Conservation (phyloP, 2,888 invertebrate species). For the Drosophila colorata region DNA sequence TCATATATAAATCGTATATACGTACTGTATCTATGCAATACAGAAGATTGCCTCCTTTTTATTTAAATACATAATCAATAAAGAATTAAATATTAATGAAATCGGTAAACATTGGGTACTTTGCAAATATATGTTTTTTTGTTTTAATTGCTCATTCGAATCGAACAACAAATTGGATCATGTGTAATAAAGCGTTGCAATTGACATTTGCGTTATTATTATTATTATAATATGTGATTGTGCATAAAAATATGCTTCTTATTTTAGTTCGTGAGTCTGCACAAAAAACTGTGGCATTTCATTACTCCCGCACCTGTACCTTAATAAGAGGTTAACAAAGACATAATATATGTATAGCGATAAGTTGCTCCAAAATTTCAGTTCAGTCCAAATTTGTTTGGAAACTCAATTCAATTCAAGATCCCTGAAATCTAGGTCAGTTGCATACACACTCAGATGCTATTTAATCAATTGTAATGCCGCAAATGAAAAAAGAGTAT, state of each 20-base stretch:
- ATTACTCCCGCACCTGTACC: too few species aligned
- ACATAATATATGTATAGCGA: too few species aligned
- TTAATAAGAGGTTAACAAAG: too few species aligned
- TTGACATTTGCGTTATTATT: slow-evolving; percentile 17
- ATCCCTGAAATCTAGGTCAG: too few species aligned
- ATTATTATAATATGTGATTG: slow-evolving; percentile 24
- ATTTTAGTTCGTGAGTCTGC: not conserved
- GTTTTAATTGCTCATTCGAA: slow-evolving; percentile 22
- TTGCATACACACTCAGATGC: too few species aligned
- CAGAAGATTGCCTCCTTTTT: not conserved
- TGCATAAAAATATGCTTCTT: not conserved
- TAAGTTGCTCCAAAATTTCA: too few species aligned
- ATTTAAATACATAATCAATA: slow-evolving; percentile 55
- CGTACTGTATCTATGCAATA: not conserved
- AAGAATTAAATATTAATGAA: slow-evolving; percentile 41
- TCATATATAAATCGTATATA: not conserved
- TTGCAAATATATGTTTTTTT: slow-evolving; percentile 34
- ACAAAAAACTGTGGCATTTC: too few species aligned
- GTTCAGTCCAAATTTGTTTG: too few species aligned
- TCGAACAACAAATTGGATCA: slow-evolving; percentile 20
- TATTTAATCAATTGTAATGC: too few species aligned
- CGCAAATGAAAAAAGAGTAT: too few species aligned
- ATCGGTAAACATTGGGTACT: slow-evolving; percentile 13
- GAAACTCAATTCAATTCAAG: too few species aligned
- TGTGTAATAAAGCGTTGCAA: slow-evolving; percentile 1